Conservation (phyloP, 1,140 invertebrate genomes). For the Megathymus violae region DNA sequence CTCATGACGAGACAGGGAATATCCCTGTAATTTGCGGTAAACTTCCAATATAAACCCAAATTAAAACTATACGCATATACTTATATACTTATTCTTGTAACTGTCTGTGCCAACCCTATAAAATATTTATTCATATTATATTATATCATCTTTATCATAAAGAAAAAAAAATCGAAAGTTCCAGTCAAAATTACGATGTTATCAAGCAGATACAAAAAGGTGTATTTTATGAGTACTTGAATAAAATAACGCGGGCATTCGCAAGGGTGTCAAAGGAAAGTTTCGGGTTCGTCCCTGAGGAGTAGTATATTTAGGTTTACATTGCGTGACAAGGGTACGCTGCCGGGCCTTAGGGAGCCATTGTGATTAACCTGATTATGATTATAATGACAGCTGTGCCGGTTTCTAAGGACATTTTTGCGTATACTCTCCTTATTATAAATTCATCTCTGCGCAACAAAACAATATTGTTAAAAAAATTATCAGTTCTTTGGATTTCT, state of each 20-base stretch:
- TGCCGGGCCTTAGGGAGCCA: constrained; percentile 9
- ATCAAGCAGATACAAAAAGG: constrained; percentile 17
- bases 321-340: constrained; percentile 28
- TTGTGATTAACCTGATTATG: constrained; percentile 33
- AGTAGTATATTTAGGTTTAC: constrained; percentile 31
- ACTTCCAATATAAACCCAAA: no score
- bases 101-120: no score
- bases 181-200: constrained; percentile 3
- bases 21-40: no score
- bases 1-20: no score
- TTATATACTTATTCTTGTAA: no score
- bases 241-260: constrained; percentile 26
- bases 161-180: background rate
- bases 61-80: no score
- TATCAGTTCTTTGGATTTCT: background rate
- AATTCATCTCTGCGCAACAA: background rate
- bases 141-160: no score
- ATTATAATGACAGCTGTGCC: constrained; percentile 17
- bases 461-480: background rate
- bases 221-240: constrained; percentile 16
- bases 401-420: constrained; percentile 2
- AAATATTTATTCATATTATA: no score
- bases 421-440: background rate
- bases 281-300: constrained; percentile 28
- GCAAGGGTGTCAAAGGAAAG: constrained; percentile 30